Evolutionary conservation across 2,797 vertebrate genomes (phyloP).

Genomic region (Sparus aurata): DNA sequence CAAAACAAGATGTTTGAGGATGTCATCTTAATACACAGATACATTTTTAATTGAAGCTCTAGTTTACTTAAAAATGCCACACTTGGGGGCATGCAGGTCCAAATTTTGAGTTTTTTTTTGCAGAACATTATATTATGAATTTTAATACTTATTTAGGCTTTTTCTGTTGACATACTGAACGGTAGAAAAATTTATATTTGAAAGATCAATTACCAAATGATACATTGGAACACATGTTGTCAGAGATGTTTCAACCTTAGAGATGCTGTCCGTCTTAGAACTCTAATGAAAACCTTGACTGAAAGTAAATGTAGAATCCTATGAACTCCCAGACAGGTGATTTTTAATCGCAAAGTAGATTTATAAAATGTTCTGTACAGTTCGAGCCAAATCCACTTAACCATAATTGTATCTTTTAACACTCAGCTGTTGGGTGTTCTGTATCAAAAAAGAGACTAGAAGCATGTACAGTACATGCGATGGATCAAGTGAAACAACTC

Average conservation of each 20-base stretch:
- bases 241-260: neutral
- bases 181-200: neutral
- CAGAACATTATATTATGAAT: neutral
- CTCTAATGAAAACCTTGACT: neutral
- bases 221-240: neutral
- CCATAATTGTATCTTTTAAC: constrained; percentile 22
- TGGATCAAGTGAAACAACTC: neutral
- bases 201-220: neutral
- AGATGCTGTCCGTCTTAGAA: neutral
- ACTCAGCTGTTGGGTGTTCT: constrained; percentile 28
- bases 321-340: neutral
- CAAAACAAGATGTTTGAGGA: too few relatives aligned
- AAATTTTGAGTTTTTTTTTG: neutral
- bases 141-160: neutral
- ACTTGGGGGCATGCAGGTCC: neutral
- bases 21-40: too few relatives aligned
- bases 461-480: neutral
- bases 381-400: constrained; percentile 5
- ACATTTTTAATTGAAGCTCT: too few relatives aligned
- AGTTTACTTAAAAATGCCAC: neutral
- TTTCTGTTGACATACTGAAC: neutral
- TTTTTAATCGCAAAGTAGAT: neutral
- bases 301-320: neutral
- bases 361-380: constrained; percentile 12
- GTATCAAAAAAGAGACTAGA: neutral